phyloP scores from a whole-genome alignment of 2,888 invertebrate species.

The Pollenia amentaria region DNA sequence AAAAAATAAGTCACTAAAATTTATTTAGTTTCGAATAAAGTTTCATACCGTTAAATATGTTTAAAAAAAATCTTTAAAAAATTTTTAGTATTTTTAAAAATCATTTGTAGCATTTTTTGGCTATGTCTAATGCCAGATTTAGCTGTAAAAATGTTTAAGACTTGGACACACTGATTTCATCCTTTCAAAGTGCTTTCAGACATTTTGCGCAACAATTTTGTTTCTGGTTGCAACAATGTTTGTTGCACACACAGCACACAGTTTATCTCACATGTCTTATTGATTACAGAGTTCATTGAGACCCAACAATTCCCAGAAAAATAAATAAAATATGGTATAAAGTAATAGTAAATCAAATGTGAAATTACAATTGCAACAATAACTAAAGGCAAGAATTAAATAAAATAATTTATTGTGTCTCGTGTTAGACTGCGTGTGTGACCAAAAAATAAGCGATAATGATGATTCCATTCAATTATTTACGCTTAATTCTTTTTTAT shows the following conservation, averaged over 20 bases:
- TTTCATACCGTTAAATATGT: too few relatives aligned
- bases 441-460: constrained; percentile 5
- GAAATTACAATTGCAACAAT: constrained; percentile 2
- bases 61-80: background rate
- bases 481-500: constrained; percentile 34
- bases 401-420: constrained; percentile 44
- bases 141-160: too few relatives aligned
- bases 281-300: constrained; percentile 65
- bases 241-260: constrained; percentile 1
- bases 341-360: background rate
- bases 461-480: constrained; percentile 44
- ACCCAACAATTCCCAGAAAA: constrained; percentile 38
- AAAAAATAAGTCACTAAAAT: too few relatives aligned
- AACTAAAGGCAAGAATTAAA: background rate
- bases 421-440: constrained; percentile 58
- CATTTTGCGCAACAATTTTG: constrained; percentile 2
- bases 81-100: too few relatives aligned
- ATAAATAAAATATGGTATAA: constrained; percentile 16
- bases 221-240: constrained; percentile 17
- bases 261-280: constrained; percentile 20
- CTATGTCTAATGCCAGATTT: too few relatives aligned
- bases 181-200: background rate
- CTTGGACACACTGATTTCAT: too few relatives aligned
- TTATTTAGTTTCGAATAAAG: too few relatives aligned
- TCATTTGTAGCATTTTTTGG: too few relatives aligned